Conservation (phyloP, 2,888 invertebrate genomes). For the Protophormia terraenovae region DNA sequence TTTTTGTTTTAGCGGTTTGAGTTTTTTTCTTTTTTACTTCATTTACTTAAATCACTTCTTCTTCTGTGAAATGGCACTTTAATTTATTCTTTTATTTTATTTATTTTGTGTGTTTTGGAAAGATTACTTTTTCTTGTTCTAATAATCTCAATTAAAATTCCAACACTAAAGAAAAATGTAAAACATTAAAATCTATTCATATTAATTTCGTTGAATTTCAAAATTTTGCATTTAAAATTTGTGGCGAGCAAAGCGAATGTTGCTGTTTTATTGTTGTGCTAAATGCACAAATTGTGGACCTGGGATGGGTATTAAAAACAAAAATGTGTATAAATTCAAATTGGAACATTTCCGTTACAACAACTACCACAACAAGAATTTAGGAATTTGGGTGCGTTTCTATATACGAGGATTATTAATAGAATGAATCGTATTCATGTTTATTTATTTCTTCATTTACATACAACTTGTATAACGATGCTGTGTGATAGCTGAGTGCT, state of each 20-base stretch:
- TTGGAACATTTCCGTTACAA: constrained; percentile 61
- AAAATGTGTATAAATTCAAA: constrained; percentile 28
- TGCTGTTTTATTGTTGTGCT: background rate
- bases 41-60: constrained; percentile 44
- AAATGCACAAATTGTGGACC: constrained; percentile 29
- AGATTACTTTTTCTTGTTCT: constrained; percentile 23
- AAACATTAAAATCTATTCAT: background rate
- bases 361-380: no score
- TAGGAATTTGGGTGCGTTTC: constrained; percentile 48
- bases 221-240: constrained; percentile 23
- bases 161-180: constrained; percentile 40
- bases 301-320: background rate
- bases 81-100: constrained; percentile 7
- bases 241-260: constrained; percentile 33
- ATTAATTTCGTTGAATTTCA: background rate
- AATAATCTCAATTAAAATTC: constrained; percentile 53
- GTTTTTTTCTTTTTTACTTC: constrained; percentile 30
- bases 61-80: constrained; percentile 66
- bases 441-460: constrained; percentile 6
- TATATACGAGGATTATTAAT: constrained; percentile 46
- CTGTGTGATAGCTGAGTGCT: no score
- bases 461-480: background rate
- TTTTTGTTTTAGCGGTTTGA: constrained; percentile 5
- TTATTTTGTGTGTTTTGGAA: constrained; percentile 32
- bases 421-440: constrained; percentile 31